Evolutionary conservation across 2,797 vertebrate genomes (phyloP).

Genomic region (Gadopsis marmoratus): DNA sequence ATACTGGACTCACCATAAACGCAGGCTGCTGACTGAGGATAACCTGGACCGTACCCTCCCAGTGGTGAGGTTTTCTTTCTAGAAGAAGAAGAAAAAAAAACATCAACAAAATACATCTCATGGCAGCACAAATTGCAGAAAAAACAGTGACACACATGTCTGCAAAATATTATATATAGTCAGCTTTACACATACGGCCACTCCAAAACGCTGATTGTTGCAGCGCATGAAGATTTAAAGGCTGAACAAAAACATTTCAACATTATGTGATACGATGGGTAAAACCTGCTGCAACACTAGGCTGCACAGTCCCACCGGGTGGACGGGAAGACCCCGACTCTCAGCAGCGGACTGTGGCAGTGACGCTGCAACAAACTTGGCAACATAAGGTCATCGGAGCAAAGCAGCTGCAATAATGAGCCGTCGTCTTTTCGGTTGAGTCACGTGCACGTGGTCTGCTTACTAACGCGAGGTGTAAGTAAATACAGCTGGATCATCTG

Average conservation of each 20-base stretch:
- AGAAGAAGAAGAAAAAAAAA: no score
- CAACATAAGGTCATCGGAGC: conserved; percentile 67
- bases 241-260: neutral
- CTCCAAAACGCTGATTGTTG: neutral
- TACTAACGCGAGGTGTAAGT: conserved; percentile 26
- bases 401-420: conserved; percentile 36
- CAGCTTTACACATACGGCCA: neutral
- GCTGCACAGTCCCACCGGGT: no score
- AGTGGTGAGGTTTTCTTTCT: neutral
- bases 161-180: no score
- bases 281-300: neutral
- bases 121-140: conserved; percentile 2
- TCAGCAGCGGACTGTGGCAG: conserved; percentile 29
- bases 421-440: conserved; percentile 41
- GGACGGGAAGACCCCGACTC: conserved; percentile 13
- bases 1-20: conserved; percentile 12
- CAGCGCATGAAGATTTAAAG: neutral
- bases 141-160: neutral
- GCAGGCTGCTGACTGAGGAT: conserved; percentile 22
- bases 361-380: conserved; percentile 76
- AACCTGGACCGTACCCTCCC: neutral
- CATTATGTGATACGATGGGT: neutral
- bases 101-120: neutral
- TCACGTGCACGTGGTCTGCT: conserved; percentile 42
- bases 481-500: conserved; percentile 18